Conservation (phyloP, 1,140 invertebrate species). For the Conopomorpha cramerella region DNA sequence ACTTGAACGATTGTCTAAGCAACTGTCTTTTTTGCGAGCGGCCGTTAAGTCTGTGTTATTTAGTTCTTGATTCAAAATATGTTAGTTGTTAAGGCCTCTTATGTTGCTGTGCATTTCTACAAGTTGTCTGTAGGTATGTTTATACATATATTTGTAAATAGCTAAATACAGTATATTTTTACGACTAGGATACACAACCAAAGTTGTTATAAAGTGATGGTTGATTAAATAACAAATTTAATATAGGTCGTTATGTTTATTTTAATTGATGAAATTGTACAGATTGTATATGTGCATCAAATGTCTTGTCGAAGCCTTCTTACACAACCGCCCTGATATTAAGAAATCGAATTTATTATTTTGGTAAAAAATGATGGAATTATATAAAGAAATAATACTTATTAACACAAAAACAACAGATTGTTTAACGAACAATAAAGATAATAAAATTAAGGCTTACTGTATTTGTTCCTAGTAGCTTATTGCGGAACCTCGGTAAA, state of each 20-base stretch:
- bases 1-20: too few relatives aligned
- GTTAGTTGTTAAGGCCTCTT: constrained; percentile 44
- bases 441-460: constrained; percentile 23
- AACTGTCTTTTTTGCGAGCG: constrained; percentile 34
- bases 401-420: constrained; percentile 14
- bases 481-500: constrained; percentile 25
- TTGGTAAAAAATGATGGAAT: constrained; percentile 24
- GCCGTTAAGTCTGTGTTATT: constrained; percentile 52
- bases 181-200: constrained; percentile 58
- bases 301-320: constrained; percentile 35
- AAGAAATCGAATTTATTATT: constrained; percentile 49
- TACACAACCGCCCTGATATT: constrained; percentile 50
- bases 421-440: too few relatives aligned
- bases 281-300: constrained; percentile 29
- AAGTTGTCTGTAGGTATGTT: constrained; percentile 55
- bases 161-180: constrained; percentile 58
- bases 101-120: constrained; percentile 55
- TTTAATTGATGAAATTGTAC: constrained; percentile 36
- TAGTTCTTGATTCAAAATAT: constrained; percentile 43
- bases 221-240: constrained; percentile 54
- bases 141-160: constrained; percentile 58
- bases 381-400: constrained; percentile 14
- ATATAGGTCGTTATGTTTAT: constrained; percentile 56
- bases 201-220: constrained; percentile 60
- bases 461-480: constrained; percentile 48